These are phyloP conservation scores for Phlogophora meticulosa DNA, from an alignment of 2,888 invertebrate genomes.

Conservation along the genomic window DNA sequence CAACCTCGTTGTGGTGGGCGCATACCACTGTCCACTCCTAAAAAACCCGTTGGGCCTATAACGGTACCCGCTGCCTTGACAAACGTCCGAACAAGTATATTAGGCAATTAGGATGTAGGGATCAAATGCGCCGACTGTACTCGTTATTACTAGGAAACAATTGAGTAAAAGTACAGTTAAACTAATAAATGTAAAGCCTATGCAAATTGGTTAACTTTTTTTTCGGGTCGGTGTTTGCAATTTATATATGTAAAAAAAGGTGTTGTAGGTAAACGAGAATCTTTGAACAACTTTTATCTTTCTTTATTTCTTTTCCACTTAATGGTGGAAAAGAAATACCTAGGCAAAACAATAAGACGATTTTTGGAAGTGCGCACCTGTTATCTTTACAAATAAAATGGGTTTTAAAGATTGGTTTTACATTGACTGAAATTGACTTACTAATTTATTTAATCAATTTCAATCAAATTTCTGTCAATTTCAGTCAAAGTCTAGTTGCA, in stretches of 20 bases:
- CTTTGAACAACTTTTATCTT: not conserved
- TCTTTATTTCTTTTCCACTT: not conserved
- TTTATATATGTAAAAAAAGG: slow-evolving; percentile 21
- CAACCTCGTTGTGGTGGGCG: slow-evolving; percentile 50
- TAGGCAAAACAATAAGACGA: not conserved
- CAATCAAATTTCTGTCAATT: no score
- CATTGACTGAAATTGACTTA: no score
- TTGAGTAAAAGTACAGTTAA: slow-evolving; percentile 57
- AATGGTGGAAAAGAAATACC: not conserved
- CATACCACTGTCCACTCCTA: slow-evolving; percentile 68
- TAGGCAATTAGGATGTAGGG: slow-evolving; percentile 83
- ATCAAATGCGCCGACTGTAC: slow-evolving; percentile 75
- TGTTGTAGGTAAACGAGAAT: not conserved
- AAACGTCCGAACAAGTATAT: slow-evolving; percentile 79
- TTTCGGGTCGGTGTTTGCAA: slow-evolving; percentile 22
- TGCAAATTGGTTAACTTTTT: slow-evolving; percentile 46
- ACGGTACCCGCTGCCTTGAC: slow-evolving; percentile 80
- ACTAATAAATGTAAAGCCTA: slow-evolving; percentile 46
- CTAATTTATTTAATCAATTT: no score
- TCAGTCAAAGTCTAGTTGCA: no score
- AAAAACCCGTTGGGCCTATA: slow-evolving; percentile 81
- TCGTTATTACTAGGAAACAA: slow-evolving; percentile 63
- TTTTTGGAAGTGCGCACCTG: not conserved
- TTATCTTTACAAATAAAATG: not conserved
- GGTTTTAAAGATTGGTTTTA: no score